Percentiles rank a stretch among this genome's conserved stretches.
phyloP scores from a whole-genome alignment of 2,797 vertebrate genomes.

The Gymnocypris eckloni region DNA sequence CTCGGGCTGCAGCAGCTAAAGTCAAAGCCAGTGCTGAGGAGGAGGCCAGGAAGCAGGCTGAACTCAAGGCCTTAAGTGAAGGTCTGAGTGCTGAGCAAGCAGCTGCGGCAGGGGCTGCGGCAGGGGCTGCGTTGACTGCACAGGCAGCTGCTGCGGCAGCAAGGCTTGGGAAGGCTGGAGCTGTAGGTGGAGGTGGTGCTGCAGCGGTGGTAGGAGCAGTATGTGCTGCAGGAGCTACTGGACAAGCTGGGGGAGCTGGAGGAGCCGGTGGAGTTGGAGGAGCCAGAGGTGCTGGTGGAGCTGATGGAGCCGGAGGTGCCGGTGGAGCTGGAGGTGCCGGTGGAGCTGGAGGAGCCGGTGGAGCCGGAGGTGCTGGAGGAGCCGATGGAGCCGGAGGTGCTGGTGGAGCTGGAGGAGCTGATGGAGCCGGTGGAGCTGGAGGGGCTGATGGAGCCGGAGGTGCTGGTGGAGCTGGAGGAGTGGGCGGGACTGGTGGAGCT shows the following conservation, averaged over 20 bases:
- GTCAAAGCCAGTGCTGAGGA: constrained; percentile 57
- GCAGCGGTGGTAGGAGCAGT: neutral
- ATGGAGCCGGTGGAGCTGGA: neutral
- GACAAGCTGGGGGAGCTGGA: constrained; percentile 17
- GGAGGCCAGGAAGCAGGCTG: constrained; percentile 65
- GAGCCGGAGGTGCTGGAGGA: neutral
- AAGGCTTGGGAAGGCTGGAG: constrained; percentile 17
- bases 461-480: constrained; percentile 58
- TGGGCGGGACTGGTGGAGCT: constrained; percentile 41
- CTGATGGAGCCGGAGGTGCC: neutral
- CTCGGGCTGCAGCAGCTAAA: constrained; percentile 57
- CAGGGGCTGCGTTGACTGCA: constrained; percentile 4
- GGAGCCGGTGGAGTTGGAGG: neutral
- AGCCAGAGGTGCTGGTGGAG: neutral
- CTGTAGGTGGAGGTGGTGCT: constrained; percentile 4
- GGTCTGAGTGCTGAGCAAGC: constrained; percentile 40
- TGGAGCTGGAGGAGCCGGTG: neutral
- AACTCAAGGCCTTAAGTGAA: constrained; percentile 37
- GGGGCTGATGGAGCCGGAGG: constrained; percentile 45
- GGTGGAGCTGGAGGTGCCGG: neutral
- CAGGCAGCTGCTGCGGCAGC: constrained; percentile 25
- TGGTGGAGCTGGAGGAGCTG: neutral
- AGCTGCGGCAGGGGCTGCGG: constrained; percentile 47
- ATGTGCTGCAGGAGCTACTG: neutral
- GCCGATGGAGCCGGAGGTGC: constrained; percentile 45